These are phyloP conservation scores for Timema podura DNA, from an alignment of 2,888 invertebrate genomes.

Conservation along the genomic window DNA sequence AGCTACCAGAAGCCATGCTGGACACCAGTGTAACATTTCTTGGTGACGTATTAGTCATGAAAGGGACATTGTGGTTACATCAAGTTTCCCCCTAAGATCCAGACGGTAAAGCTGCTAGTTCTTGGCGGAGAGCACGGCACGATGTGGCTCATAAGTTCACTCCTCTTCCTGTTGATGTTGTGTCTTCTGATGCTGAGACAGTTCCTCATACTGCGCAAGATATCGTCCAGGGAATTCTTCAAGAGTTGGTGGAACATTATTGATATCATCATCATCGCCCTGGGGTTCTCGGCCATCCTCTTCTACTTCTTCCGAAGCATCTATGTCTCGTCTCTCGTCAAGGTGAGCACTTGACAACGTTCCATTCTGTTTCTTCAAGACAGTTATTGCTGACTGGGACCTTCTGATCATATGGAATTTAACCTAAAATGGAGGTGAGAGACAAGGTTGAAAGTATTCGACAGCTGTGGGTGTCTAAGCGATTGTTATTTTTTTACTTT, in stretches of 20 bases:
- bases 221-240: constrained; percentile 6
- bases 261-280: constrained; percentile 12
- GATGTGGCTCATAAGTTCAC: background rate
- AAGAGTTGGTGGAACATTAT: constrained; percentile 20
- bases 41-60: no score
- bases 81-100: background rate
- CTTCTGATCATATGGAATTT: no score
- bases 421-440: no score
- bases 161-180: constrained; percentile 15
- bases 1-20: no score
- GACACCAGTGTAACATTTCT: no score
- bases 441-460: no score
- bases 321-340: constrained; percentile 17
- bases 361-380: no score
- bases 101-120: constrained; percentile 18
- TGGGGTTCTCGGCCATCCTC: constrained; percentile 1
- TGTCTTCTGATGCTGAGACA: constrained; percentile 16
- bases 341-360: background rate
- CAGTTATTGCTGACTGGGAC: no score
- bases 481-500: no score
- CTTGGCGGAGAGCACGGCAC: background rate
- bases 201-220: background rate
- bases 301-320: constrained; percentile 19
- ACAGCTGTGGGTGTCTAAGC: no score
- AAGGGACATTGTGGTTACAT: no score